A percentile compares a stretch with the other conserved stretches of the same genome.
Conservation (phyloP, 2,888 invertebrate species). For the Saturnia japonica region DNA sequence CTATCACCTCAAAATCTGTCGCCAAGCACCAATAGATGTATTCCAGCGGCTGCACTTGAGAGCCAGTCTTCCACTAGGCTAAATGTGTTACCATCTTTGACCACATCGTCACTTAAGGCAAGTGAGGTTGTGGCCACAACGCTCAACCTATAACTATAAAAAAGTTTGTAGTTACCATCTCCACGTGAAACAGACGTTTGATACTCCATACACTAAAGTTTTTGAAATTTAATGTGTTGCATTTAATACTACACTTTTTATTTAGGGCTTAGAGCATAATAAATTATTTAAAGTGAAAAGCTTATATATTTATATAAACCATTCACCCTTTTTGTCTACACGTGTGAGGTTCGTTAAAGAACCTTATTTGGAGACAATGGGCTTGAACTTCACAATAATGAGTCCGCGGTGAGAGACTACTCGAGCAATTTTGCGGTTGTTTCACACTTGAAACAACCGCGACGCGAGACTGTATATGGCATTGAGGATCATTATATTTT, state of each 20-base stretch:
- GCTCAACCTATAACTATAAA: too few relatives aligned
- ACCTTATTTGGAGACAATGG: constrained; percentile 79
- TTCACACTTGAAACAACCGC: constrained; percentile 69
- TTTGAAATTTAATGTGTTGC: background rate
- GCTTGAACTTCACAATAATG: constrained; percentile 78
- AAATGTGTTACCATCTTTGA: too few relatives aligned
- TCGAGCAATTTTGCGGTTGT: constrained; percentile 62
- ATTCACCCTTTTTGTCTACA: constrained; percentile 41
- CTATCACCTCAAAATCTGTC: too few relatives aligned
- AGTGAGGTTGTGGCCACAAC: too few relatives aligned
- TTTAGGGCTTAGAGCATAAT: background rate
- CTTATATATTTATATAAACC: constrained; percentile 32
- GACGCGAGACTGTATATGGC: constrained; percentile 28
- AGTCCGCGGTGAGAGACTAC: constrained; percentile 66
- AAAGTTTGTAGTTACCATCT: too few relatives aligned
- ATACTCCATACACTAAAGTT: background rate
- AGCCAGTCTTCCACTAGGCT: too few relatives aligned
- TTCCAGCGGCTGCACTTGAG: too few relatives aligned
- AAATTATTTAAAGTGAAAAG: background rate
- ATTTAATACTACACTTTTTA: background rate
- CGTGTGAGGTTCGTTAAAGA: constrained; percentile 77
- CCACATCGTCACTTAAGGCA: too few relatives aligned
- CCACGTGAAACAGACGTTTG: too few relatives aligned
- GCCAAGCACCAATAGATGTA: too few relatives aligned
- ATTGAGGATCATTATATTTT: constrained; percentile 16